Evolutionary conservation across 2,797 vertebrate species (phyloP).

Genomic region (Brotogeris chrysoptera): DNA sequence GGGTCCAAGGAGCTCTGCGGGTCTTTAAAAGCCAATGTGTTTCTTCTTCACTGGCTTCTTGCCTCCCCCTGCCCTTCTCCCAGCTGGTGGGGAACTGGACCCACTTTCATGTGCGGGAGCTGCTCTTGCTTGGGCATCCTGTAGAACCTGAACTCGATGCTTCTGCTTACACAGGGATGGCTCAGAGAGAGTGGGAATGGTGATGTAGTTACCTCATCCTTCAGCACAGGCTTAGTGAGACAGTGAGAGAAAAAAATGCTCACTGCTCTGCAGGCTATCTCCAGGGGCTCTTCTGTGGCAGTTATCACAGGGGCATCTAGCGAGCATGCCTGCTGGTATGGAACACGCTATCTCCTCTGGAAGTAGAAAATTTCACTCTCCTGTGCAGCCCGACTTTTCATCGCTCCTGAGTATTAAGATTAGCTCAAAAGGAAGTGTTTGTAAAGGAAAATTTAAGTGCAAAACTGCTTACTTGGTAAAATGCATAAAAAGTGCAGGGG

Average conservation of each 20-base stretch:
- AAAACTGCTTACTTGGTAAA: neutral
- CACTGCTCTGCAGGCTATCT: neutral
- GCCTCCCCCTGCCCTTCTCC: neutral
- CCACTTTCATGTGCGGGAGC: accelerated
- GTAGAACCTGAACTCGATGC: accelerated
- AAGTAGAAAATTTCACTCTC: neutral
- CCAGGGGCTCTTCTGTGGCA: neutral
- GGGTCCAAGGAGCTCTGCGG: accelerated
- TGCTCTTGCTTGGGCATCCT: accelerated
- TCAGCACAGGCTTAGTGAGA: accelerated
- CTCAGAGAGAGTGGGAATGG: neutral
- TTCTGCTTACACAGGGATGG: neutral
- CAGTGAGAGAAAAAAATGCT: accelerated
- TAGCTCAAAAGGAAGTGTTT: neutral
- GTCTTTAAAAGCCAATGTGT: neutral
- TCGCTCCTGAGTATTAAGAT: neutral
- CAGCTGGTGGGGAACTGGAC: neutral
- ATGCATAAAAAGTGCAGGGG: neutral
- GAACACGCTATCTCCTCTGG: neutral
- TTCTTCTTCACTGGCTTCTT: neutral
- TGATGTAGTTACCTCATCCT: neutral
- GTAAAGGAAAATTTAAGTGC: neutral
- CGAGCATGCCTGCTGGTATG: neutral
- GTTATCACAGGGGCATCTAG: neutral
- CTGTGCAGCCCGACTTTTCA: neutral